Evolutionary conservation across 2,888 invertebrate genomes (phyloP), one percentile per base, ranked within the genome.

Genomic region (Phoenoteleia sp.): DNA sequence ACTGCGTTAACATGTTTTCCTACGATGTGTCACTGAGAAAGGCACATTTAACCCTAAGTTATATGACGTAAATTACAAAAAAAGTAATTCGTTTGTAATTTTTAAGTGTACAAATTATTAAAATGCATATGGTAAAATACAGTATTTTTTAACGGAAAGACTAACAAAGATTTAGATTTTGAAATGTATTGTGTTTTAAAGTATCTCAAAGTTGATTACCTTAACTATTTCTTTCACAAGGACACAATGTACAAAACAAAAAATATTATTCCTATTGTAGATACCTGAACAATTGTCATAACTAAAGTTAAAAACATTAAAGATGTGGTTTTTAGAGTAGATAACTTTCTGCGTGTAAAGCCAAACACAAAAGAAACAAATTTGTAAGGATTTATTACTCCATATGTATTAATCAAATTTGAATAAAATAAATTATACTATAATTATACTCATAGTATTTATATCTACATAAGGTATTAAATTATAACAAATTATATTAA

Each of bases 131-230:
- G 77, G 77, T 15, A 39, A 77, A 47, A 69, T 77, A 25, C 67
- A 77, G 6, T 69, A 60, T 79, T 77, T 45, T 79, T 79, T 71
- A 39, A 42, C 13, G 79, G 69, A 23, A 79, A 60, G 33, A 47
- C 4, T 21, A 27, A 29, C 17, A 45, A 49, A 25, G 60, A 69
- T 62, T 29, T 15, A 29, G 45, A 71, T 49, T 2, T 62, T 27
- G 15, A 79, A 52, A 62, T 23, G 54, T 79, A 79, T 58, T 79
- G 79, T 21, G 62, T 58, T 9, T 17, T 79, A 21, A 29, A 71
- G 42, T 9, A 62, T 69, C 11, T 71, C 2, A 39, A 79, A 15
- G 29, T 71, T 23, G 79, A 62, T 23, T 17, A 79, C 0, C 5
- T 39, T 2, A 62, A 79, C 1, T 79, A 39, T 33, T 79, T 79